Evolutionary conservation across 2,888 invertebrate genomes (phyloP).

Genomic region (Unio pictorum): DNA sequence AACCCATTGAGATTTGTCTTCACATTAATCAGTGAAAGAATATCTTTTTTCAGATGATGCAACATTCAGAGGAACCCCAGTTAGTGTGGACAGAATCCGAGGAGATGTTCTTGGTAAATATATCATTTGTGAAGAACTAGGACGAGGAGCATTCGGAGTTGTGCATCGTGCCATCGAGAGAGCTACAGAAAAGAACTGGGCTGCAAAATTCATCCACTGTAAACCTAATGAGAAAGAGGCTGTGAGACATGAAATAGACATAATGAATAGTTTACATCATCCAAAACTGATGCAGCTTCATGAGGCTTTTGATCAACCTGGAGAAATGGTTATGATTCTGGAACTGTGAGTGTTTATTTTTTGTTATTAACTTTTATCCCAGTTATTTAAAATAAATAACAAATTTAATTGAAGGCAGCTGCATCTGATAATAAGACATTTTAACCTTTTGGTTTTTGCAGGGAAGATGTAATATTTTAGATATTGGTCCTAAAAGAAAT

Average conservation of each 20-base stretch:
- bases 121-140: constrained; percentile 70
- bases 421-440: too few relatives aligned
- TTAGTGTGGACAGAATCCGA: constrained; percentile 62
- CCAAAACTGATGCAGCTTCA: constrained; percentile 71
- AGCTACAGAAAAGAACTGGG: constrained; percentile 72
- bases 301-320: constrained; percentile 72
- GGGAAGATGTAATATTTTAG: too few relatives aligned
- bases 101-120: constrained; percentile 67
- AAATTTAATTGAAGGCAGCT: too few relatives aligned
- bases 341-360: constrained; percentile 71
- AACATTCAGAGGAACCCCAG: constrained; percentile 50
- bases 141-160: constrained; percentile 72
- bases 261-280: constrained; percentile 72
- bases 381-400: too few relatives aligned
- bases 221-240: constrained; percentile 70
- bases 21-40: constrained; percentile 6
- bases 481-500: too few relatives aligned
- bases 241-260: constrained; percentile 72
- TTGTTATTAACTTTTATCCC: too few relatives aligned
- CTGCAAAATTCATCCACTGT: constrained; percentile 72
- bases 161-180: constrained; percentile 72
- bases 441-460: too few relatives aligned
- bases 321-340: constrained; percentile 72
- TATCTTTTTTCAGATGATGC: constrained; percentile 44
- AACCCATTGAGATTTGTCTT: too few relatives aligned